Evolutionary conservation across 92 coral and sea anemone species (phyloP).

Genomic region (Porites divaricata): DNA sequence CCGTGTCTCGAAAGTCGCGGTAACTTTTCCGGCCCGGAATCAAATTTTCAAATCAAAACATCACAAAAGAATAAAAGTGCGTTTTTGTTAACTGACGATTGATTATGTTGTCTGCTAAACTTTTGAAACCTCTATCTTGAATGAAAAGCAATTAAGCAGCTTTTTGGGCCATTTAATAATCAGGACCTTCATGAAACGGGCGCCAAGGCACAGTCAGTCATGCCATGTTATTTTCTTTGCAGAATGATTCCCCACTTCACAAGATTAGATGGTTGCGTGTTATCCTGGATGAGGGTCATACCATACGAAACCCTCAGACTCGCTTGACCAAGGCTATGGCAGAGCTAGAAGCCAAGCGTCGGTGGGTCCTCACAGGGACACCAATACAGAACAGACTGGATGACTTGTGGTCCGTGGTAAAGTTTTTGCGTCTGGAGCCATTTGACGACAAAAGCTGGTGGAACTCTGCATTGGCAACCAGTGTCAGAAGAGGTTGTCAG

Average conservation of each 20-base stretch:
- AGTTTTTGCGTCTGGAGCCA: slow-evolving; percentile 76
- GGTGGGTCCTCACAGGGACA: slow-evolving; percentile 90
- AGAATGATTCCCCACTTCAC: slow-evolving; percentile 84
- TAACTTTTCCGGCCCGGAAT: too few species aligned
- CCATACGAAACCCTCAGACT: slow-evolving; percentile 79
- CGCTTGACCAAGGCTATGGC: slow-evolving; percentile 63
- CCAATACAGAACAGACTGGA: slow-evolving; percentile 88
- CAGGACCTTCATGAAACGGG: too few species aligned
- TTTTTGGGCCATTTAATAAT: too few species aligned
- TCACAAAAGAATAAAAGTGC: too few species aligned
- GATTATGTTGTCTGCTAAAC: too few species aligned
- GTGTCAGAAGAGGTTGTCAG: slow-evolving; percentile 60
- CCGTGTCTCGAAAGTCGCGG: too few species aligned
- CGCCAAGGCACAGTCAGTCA: too few species aligned
- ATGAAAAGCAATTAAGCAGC: too few species aligned
- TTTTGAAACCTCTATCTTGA: too few species aligned
- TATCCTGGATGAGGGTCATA: slow-evolving; percentile 87
- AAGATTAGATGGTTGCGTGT: slow-evolving; percentile 86
- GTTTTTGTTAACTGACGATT: too few species aligned
- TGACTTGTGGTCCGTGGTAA: slow-evolving; percentile 74
- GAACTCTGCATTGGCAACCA: slow-evolving; percentile 55
- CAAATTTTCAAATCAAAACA: too few species aligned
- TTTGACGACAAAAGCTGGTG: slow-evolving; percentile 82
- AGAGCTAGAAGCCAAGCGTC: slow-evolving; percentile 63
- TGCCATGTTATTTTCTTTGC: neutral